These are phyloP conservation scores for Phalacrocorax carbo DNA, from an alignment of 2,113 vertebrate species.

Conservation along the genomic window DNA sequence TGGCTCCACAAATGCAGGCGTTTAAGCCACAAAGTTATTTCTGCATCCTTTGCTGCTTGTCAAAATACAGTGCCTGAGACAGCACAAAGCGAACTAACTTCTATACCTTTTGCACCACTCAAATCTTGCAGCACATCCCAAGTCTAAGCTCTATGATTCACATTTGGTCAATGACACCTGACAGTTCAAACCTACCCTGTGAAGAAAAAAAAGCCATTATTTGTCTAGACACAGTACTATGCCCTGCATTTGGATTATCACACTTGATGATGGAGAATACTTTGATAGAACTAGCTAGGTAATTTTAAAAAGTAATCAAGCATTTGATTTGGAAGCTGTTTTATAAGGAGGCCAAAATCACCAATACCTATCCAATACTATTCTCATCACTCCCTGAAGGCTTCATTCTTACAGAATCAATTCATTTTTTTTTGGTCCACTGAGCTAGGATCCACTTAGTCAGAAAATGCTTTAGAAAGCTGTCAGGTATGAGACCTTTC, in stretches of 20 bases:
- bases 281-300: background rate
- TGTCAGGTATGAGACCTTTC: fast-evolving
- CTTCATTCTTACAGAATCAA: background rate
- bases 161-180: background rate
- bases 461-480: background rate
- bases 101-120: background rate
- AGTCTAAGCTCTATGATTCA: background rate
- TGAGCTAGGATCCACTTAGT: background rate
- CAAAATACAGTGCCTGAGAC: background rate
- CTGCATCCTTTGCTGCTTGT: background rate
- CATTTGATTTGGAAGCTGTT: background rate
- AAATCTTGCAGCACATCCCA: background rate
- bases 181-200: background rate
- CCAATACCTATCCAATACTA: background rate
- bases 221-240: background rate
- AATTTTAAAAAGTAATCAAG: background rate
- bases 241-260: background rate
- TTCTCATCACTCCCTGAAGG: background rate
- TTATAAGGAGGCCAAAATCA: background rate
- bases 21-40: background rate
- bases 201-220: background rate
- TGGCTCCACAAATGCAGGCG: background rate
- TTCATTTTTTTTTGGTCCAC: background rate
- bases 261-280: background rate
- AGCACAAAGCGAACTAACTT: background rate